Evolutionary conservation across 1,140 invertebrate species (phyloP).

Genomic region (Acromyrmex charruanus): DNA sequence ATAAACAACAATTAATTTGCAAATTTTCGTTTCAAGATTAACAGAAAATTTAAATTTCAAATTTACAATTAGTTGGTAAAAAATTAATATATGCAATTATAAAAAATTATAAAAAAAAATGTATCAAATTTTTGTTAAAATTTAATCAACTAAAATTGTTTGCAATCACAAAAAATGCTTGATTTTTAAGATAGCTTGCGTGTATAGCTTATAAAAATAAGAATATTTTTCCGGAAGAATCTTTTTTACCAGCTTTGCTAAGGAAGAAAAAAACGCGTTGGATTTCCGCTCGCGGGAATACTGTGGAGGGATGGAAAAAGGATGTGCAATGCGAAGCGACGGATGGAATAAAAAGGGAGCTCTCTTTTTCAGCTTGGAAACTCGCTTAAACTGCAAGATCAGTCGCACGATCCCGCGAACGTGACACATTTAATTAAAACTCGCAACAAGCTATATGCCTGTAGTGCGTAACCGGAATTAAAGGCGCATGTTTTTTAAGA

Average conservation of each 20-base stretch:
- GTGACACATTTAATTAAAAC: constrained; percentile 72
- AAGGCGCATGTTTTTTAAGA: constrained; percentile 26
- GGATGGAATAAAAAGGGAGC: constrained; percentile 42
- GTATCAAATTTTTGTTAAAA: not conserved
- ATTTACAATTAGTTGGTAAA: not conserved
- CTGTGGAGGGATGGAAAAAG: not conserved
- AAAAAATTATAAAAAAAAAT: not conserved
- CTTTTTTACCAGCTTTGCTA: constrained; percentile 15
- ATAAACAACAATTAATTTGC: not conserved
- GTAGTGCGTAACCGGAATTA: constrained; percentile 54
- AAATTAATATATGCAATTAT: not conserved
- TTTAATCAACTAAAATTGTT: not conserved
- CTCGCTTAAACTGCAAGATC: constrained; percentile 61
- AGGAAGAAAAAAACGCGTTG: constrained; percentile 15
- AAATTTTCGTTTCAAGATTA: not conserved
- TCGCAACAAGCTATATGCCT: constrained; percentile 7
- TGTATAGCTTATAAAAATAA: not conserved
- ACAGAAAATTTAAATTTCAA: not conserved
- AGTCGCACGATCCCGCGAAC: constrained; percentile 27
- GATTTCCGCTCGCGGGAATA: constrained; percentile 33
- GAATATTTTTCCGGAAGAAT: constrained; percentile 17
- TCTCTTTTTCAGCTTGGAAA: constrained; percentile 55
- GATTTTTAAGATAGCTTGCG: constrained; percentile 12
- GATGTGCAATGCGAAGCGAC: not conserved
- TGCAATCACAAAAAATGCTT: not conserved